Percentiles rank a stretch among this genome's conserved stretches.
Evolutionary conservation across 1,140 invertebrate species (phyloP).

Genomic region (Harpegnathos saltator): DNA sequence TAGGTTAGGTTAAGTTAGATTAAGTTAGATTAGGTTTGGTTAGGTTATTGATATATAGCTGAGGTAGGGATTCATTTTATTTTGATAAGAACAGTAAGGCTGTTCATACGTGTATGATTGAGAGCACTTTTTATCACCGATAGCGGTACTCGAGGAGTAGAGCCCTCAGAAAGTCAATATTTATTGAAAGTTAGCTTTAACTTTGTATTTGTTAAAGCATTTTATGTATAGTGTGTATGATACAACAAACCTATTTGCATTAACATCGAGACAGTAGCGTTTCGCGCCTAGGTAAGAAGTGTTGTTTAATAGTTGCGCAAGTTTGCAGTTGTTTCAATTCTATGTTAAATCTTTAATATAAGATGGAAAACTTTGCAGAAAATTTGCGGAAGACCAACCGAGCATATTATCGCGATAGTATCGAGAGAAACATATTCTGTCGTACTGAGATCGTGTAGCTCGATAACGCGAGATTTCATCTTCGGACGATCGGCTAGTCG

Average conservation of each 20-base stretch:
- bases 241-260: neutral
- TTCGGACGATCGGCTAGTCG: neutral
- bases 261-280: constrained; percentile 19
- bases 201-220: neutral
- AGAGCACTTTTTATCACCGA: neutral
- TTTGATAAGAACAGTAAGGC: neutral
- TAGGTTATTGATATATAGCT: constrained; percentile 32
- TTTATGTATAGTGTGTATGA: neutral
- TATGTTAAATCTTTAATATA: neutral
- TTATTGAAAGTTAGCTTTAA: neutral
- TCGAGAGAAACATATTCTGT: constrained; percentile 21
- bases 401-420: constrained; percentile 1
- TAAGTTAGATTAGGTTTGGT: too few species aligned
- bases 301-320: constrained; percentile 19
- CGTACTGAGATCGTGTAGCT: constrained; percentile 11
- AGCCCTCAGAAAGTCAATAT: neutral
- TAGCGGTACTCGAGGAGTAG: neutral
- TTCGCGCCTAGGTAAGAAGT: neutral
- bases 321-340: constrained; percentile 3
- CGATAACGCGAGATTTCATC: neutral
- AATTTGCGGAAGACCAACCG: constrained; percentile 40
- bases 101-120: neutral
- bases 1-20: too few species aligned
- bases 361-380: constrained; percentile 28
- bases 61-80: constrained; percentile 30